Evolutionary conservation across 2,113 vertebrate species (phyloP).

Genomic region (Sakesphorus luctuosus): DNA sequence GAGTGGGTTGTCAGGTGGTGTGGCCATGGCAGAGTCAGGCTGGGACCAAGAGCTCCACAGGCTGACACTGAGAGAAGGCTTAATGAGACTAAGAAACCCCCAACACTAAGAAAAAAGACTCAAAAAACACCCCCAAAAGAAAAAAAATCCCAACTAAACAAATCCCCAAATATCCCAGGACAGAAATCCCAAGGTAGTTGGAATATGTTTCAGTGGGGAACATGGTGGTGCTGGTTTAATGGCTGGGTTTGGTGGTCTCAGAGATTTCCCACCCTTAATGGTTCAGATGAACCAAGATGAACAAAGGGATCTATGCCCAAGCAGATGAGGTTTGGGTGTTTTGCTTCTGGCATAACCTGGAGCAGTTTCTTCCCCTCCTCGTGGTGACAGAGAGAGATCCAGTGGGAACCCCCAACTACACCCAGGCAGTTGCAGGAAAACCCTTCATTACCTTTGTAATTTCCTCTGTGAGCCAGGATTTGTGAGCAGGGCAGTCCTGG

Average conservation of each 20-base stretch:
- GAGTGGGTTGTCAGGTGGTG: background rate
- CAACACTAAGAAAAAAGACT: background rate
- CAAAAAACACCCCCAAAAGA: fast-evolving
- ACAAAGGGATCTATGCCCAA: fast-evolving
- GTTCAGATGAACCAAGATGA: fast-evolving
- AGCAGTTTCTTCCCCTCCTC: background rate
- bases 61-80: background rate
- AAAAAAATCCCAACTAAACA: background rate
- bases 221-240: fast-evolving
- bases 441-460: background rate
- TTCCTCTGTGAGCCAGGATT: background rate
- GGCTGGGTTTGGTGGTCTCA: background rate
- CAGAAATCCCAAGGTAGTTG: background rate
- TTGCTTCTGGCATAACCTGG: background rate
- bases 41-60: fast-evolving
- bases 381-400: fast-evolving
- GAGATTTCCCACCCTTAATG: background rate
- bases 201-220: no score
- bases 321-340: background rate
- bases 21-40: fast-evolving
- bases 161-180: background rate
- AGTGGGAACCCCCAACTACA: background rate
- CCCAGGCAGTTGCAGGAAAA: background rate
- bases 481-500: background rate
- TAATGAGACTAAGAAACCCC: background rate